Evolutionary conservation across 1,140 invertebrate species (phyloP).

Genomic region (Meloidogyne floridensis): DNA sequence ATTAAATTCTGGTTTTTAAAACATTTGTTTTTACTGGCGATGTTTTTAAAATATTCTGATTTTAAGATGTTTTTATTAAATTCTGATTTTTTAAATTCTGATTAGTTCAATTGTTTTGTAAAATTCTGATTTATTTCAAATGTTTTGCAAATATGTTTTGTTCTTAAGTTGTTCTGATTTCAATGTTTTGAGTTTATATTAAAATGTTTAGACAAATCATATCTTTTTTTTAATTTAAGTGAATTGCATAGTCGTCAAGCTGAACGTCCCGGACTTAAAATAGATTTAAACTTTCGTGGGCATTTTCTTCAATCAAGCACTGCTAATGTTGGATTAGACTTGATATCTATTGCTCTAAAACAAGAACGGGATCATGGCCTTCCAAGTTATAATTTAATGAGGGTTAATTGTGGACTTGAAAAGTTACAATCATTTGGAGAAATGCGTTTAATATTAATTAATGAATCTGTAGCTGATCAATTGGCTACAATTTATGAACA

Average conservation of each 20-base stretch:
- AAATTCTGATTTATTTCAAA: too few relatives aligned
- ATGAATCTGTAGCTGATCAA: slow-evolving; percentile 78
- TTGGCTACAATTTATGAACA: slow-evolving; percentile 72
- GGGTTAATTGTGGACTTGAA: slow-evolving; percentile 44
- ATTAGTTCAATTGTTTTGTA: too few relatives aligned
- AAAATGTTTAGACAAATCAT: too few relatives aligned
- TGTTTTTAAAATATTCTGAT: too few relatives aligned
- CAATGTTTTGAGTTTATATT: too few relatives aligned
- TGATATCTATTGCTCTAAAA: slow-evolving; percentile 47
- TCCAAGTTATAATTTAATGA: slow-evolving; percentile 42
- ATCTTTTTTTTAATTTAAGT: slow-evolving; percentile 39
- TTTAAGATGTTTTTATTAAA: too few relatives aligned
- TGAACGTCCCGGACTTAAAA: slow-evolving; percentile 48
- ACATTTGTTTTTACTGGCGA: too few relatives aligned
- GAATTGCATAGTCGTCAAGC: slow-evolving; percentile 41
- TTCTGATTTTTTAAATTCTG: too few relatives aligned
- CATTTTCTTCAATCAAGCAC: slow-evolving; percentile 39
- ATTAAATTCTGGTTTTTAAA: too few relatives aligned
- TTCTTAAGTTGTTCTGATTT: too few relatives aligned
- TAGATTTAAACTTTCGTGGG: slow-evolving; percentile 47
- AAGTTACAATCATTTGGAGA: slow-evolving; percentile 52
- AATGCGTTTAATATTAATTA: slow-evolving; percentile 71
- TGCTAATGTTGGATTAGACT: slow-evolving; percentile 42
- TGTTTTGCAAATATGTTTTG: neutral
- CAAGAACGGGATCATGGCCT: slow-evolving; percentile 51